phyloP scores from a whole-genome alignment of 2,888 invertebrate genomes.

The Melanargia galathea region DNA sequence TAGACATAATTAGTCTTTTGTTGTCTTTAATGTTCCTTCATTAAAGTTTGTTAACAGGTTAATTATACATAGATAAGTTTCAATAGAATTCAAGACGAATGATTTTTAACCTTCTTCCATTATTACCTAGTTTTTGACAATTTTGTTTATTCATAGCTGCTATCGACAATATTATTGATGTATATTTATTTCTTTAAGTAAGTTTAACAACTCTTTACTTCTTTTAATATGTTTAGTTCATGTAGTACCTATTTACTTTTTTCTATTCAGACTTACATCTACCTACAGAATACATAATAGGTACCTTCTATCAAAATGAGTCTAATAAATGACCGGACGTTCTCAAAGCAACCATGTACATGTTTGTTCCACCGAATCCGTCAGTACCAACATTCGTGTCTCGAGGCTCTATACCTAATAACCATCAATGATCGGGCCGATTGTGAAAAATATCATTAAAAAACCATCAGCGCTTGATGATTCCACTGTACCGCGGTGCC shows the following conservation, averaged over 20 bases:
- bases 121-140: neutral
- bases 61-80: neutral
- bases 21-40: no score
- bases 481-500: conserved; percentile 72
- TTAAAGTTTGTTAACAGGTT: neutral
- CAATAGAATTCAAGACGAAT: conserved; percentile 11
- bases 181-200: no score
- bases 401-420: conserved; percentile 78
- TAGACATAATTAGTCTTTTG: no score
- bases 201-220: no score
- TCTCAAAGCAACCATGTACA: conserved; percentile 35
- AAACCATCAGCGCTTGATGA: conserved; percentile 81
- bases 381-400: conserved; percentile 47
- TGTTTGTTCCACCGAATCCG: conserved; percentile 20
- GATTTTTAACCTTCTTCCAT: neutral
- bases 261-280: no score
- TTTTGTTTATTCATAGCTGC: neutral
- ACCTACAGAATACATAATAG: neutral
- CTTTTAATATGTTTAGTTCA: no score
- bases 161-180: no score
- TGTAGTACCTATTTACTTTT: no score
- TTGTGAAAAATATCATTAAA: conserved; percentile 84
- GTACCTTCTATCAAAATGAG: neutral
- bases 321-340: conserved; percentile 14
- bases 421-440: conserved; percentile 80